These are phyloP conservation scores for Drosophila prostipennis DNA, from an alignment of 2,888 invertebrate genomes.

Conservation along the genomic window DNA sequence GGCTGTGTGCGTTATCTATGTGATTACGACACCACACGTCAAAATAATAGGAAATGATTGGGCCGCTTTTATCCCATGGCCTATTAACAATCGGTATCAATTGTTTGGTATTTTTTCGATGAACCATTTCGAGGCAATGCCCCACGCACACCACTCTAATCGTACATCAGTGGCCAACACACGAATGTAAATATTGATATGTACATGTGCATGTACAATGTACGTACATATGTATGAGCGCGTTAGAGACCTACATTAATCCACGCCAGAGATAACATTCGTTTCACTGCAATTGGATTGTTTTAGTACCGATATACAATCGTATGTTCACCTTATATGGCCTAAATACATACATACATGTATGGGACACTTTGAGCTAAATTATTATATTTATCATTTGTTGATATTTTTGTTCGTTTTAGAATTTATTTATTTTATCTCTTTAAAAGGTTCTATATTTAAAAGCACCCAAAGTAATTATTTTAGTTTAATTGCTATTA, in stretches of 20 bases:
- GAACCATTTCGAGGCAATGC: conserved; percentile 23
- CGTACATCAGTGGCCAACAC: conserved; percentile 28
- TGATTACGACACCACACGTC: conserved; percentile 50
- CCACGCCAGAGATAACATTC: conserved; percentile 30
- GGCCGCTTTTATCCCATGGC: conserved; percentile 43
- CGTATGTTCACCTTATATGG: conserved; percentile 3
- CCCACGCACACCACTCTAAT: conserved; percentile 32
- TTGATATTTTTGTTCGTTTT: neutral
- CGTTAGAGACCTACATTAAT: conserved; percentile 41
- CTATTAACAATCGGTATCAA: conserved; percentile 44
- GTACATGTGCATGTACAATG: conserved; percentile 9
- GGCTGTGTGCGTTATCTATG: conserved; percentile 50
- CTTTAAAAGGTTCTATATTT: too few species aligned
- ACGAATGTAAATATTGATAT: conserved; percentile 40
- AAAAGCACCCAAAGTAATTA: too few species aligned
- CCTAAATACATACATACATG: neutral
- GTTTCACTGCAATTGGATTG: conserved; percentile 33
- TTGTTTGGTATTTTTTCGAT: conserved; percentile 40
- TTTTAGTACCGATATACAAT: conserved; percentile 13
- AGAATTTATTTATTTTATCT: too few species aligned
- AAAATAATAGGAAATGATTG: conserved; percentile 40
- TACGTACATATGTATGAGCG: neutral
- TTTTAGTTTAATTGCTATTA: too few species aligned
- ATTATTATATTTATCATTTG: neutral
- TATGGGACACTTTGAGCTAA: neutral